Percentiles rank a stretch among this genome's conserved stretches.
Conservation (phyloP, 2,888 invertebrate genomes). For the Anoncus sp. region DNA sequence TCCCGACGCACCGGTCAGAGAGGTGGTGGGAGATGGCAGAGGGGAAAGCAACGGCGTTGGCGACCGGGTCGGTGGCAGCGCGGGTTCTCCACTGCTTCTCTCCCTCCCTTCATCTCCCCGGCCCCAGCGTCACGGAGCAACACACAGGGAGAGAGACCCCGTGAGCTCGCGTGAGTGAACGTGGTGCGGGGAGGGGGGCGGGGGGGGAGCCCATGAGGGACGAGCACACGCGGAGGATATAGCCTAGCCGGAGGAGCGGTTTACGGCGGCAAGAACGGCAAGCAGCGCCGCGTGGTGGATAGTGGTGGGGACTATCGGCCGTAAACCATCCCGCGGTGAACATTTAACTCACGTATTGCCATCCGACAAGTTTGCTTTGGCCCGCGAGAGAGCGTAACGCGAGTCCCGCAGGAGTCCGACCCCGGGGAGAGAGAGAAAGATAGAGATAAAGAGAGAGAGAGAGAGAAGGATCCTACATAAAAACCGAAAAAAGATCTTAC, state of each 20-base stretch:
- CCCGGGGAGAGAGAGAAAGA: constrained; percentile 54
- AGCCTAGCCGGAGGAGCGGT: constrained; percentile 67
- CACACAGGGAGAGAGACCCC: constrained; percentile 46
- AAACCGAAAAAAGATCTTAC: constrained; percentile 44
- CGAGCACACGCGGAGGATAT: constrained; percentile 69
- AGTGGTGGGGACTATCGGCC: constrained; percentile 87
- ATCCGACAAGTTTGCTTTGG: constrained; percentile 84
- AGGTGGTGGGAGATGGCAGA: constrained; percentile 29
- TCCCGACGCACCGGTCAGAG: constrained; percentile 45
- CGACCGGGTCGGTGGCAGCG: constrained; percentile 44
- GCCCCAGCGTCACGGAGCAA: constrained; percentile 65
- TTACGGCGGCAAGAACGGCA: constrained; percentile 66
- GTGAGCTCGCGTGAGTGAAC: constrained; percentile 58
- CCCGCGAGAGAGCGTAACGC: constrained; percentile 80
- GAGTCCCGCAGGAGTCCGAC: constrained; percentile 66
- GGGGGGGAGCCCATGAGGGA: constrained; percentile 66
- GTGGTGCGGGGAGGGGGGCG: constrained; percentile 45
- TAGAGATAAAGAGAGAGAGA: constrained; percentile 19
- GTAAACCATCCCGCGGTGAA: constrained; percentile 84
- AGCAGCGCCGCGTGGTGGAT: constrained; percentile 84
- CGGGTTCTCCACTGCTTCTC: constrained; percentile 30
- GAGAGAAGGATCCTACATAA: constrained; percentile 30
- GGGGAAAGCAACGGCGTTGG: constrained; percentile 37
- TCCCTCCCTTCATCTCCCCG: constrained; percentile 65
- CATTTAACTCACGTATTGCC: constrained; percentile 84